A percentile compares a stretch with the other conserved stretches of the same genome.
These are phyloP conservation scores for Anoncus sp. DNA, from an alignment of 2,888 invertebrate genomes.

Conservation along the genomic window DNA sequence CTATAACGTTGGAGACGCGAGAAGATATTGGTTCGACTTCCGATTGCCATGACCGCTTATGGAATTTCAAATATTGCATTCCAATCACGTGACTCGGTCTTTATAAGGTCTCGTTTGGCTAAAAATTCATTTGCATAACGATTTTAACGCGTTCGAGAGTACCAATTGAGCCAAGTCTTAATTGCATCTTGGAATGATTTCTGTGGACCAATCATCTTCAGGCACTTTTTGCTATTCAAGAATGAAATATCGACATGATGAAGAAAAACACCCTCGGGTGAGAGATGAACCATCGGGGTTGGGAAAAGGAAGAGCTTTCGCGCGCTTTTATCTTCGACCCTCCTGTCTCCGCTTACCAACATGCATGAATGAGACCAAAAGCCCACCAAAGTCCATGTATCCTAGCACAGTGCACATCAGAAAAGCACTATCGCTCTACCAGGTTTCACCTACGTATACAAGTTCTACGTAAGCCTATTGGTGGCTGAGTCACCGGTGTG, in stretches of 20 bases:
- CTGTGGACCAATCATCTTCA: background rate
- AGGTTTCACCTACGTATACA: slow-evolving; percentile 56
- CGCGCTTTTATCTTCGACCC: slow-evolving; percentile 61
- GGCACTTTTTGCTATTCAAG: background rate
- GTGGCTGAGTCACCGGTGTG: slow-evolving; percentile 74
- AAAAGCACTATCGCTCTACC: slow-evolving; percentile 52
- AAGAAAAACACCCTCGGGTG: background rate
- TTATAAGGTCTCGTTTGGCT: background rate
- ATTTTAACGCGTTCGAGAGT: slow-evolving; percentile 12
- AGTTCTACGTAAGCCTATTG: slow-evolving; percentile 66
- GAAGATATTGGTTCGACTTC: slow-evolving; percentile 19
- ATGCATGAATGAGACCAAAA: slow-evolving; percentile 31
- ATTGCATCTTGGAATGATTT: slow-evolving; percentile 27
- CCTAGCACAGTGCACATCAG: slow-evolving; percentile 20
- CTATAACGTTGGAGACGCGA: slow-evolving; percentile 1
- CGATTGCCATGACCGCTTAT: slow-evolving; percentile 41
- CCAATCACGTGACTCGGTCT: slow-evolving; percentile 12
- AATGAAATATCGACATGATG: background rate
- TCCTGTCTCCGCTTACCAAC: slow-evolving; percentile 19
- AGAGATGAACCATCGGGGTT: slow-evolving; percentile 3
- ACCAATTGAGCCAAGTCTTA: slow-evolving; percentile 32
- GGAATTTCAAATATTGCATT: slow-evolving; percentile 55
- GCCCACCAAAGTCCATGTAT: slow-evolving; percentile 7
- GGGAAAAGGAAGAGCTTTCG: slow-evolving; percentile 43
- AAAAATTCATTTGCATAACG: slow-evolving; percentile 54